phyloP scores from a whole-genome alignment of 1,140 invertebrate species.

The Anoplolepis gracilipes region DNA sequence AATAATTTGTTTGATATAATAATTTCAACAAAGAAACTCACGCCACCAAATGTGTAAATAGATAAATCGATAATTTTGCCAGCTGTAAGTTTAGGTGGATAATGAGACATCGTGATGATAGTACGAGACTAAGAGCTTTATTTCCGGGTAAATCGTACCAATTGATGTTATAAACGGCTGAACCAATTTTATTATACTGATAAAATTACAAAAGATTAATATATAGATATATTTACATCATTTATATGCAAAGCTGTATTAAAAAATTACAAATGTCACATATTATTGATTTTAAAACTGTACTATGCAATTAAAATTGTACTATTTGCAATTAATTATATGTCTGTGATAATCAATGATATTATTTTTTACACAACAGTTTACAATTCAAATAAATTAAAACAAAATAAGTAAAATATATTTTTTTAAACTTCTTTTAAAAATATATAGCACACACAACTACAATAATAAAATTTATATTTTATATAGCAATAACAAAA shows the following conservation, averaged over 20 bases:
- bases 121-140: conserved; percentile 21
- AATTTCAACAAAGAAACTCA: conserved; percentile 41
- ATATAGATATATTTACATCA: too few relatives aligned
- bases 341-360: not conserved
- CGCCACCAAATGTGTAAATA: conserved; percentile 53
- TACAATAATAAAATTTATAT: not conserved
- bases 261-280: not conserved
- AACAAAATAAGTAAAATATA: not conserved
- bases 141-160: conserved; percentile 63
- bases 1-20: not conserved
- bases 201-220: not conserved
- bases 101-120: conserved; percentile 60
- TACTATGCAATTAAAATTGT: not conserved
- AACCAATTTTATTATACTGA: conserved; percentile 62
- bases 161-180: conserved; percentile 36
- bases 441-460: not conserved
- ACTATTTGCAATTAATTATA: conserved; percentile 4
- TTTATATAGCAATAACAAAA: conserved; percentile 23
- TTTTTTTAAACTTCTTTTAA: not conserved
- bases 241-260: not conserved
- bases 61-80: conserved; percentile 65
- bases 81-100: conserved; percentile 65
- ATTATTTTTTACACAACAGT: not conserved
- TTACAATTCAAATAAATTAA: conserved; percentile 1
- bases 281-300: not conserved